Conservation (phyloP, 2,797 vertebrate genomes). For the Betta splendens region DNA sequence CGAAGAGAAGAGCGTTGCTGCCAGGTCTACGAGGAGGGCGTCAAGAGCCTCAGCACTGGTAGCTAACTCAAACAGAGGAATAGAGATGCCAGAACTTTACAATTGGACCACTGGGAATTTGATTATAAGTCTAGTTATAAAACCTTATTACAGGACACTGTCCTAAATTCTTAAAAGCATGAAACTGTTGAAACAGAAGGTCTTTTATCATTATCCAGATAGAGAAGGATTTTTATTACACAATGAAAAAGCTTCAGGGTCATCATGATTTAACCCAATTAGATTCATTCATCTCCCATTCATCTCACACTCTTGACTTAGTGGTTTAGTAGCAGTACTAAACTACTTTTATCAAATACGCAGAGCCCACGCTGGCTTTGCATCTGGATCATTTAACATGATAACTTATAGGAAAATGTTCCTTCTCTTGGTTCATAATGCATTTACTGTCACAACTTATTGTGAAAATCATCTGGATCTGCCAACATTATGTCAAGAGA, state of each 20-base stretch:
- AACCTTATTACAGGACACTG: no score
- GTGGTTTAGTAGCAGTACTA: no score
- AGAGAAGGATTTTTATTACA: no score
- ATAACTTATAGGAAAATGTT: background rate
- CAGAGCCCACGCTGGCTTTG: background rate
- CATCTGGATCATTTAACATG: background rate
- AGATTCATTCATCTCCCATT: no score
- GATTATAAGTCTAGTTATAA: no score
- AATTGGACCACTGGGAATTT: no score
- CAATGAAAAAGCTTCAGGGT: no score
- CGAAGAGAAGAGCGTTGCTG: conserved; percentile 87
- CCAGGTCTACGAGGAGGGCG: conserved; percentile 90
- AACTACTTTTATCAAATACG: no score
- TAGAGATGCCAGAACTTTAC: background rate
- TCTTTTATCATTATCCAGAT: no score
- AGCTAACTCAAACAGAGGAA: background rate
- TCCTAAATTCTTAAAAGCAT: no score
- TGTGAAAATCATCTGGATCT: background rate
- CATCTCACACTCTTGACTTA: no score
- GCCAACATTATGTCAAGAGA: background rate
- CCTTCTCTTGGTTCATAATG: background rate
- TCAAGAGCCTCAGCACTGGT: conserved; percentile 87
- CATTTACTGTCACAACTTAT: background rate
- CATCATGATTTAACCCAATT: no score
- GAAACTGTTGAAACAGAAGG: background rate